Percentiles rank a stretch among this genome's conserved stretches.
Evolutionary conservation across 2,888 invertebrate genomes (phyloP).

Genomic region (Osedax frankpressi): DNA sequence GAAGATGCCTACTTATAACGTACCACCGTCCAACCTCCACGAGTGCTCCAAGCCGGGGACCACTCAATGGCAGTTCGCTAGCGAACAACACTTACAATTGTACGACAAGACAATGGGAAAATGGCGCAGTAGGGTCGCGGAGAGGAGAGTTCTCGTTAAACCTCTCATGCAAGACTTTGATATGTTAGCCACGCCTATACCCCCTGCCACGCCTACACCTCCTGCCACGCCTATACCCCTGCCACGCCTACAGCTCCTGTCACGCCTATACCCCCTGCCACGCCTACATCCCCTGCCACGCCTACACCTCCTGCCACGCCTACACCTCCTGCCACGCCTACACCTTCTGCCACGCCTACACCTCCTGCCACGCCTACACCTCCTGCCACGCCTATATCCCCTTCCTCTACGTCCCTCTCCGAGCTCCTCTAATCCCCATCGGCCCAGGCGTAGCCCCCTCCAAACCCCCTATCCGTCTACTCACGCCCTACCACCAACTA

Average conservation of each 20-base stretch:
- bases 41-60: constrained; percentile 43
- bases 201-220: background rate
- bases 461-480: no score
- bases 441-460: background rate
- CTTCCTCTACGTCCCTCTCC: background rate
- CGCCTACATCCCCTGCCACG: no score
- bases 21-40: constrained; percentile 40
- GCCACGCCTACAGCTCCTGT: background rate
- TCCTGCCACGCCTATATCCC: background rate
- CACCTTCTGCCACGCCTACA: background rate
- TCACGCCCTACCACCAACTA: no score
- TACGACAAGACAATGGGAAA: constrained; percentile 38
- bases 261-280: no score
- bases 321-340: background rate
- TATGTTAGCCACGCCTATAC: constrained; percentile 29
- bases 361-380: background rate
- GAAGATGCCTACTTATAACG: constrained; percentile 36
- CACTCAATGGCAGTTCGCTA: constrained; percentile 36
- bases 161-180: constrained; percentile 46
- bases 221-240: background rate
- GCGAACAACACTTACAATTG: constrained; percentile 35
- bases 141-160: constrained; percentile 39
- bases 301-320: background rate
- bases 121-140: constrained; percentile 34
- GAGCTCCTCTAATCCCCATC: background rate